Base-by-base conservation (phyloP, 2,113 vertebrate species). In the Salvelinus alpinus region DNA sequence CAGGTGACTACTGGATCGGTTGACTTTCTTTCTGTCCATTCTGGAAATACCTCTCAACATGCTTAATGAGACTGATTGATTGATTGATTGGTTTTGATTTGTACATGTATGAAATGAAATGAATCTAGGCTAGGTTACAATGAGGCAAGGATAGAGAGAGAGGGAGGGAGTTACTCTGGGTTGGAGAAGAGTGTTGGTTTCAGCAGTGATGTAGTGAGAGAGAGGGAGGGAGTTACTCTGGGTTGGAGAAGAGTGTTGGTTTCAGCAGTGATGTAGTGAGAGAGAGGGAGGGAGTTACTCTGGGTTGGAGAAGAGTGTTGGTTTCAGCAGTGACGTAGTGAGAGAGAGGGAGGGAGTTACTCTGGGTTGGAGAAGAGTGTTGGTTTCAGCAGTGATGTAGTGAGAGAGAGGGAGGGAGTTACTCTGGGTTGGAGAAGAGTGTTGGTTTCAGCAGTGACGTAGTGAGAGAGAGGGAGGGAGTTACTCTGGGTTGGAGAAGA, bases 21-120 rank as follows among this genome's bases (percentile, higher is more conserved):
- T 83, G 82, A 78, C 85, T 86, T 78, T 80, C 82, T 67, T 83
- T 87, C 78, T 78, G 75, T 84, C 86, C 88, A 88, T 62, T 82
- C 74, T 80, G 67, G 74, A 72, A 73, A 38, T 38, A 38, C 34
- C 34, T 86, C 81, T 79, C 84, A 82, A 71, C 3, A 75, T 70
- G 76, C 80, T 88, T 76, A 83, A 76, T 59, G 60, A 68, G 81
- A 79, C 72, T 81, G 78, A 84, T 69, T 81, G 81, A 87, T 86
- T 86, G 44, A 12, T 51, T 51, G 34, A 38, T 51, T 84, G 78
- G 79, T 87, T 88, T 38, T 38, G 34, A 38, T 38, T 38, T 38
- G 34, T 1, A 34, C 69, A 75, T 76, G 59, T 81, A 84, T 82
- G 51, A 86, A 81, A 86, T 84, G 80, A 87, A 87, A 85, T 84